phyloP scores from a whole-genome alignment of 2,797 vertebrate species.

The Sebastes nivosus region DNA sequence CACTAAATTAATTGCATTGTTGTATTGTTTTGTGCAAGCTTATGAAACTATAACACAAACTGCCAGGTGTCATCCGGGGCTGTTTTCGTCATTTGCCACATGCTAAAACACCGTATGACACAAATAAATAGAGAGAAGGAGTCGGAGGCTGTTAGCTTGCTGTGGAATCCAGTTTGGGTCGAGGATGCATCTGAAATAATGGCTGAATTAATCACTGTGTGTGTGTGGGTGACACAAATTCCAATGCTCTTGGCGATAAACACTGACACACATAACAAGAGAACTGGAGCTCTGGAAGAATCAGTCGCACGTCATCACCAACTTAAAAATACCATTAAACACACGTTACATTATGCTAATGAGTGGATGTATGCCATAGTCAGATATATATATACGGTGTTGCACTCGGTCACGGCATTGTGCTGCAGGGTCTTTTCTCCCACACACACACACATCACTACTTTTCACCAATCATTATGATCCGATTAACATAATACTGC shows the following conservation, averaged over 20 bases:
- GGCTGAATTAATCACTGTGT: slow-evolving; percentile 31
- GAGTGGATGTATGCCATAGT: neutral
- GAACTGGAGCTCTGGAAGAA: neutral
- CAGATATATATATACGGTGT: neutral
- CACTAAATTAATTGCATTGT: slow-evolving; percentile 3
- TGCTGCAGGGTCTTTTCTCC: slow-evolving; percentile 6
- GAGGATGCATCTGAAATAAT: slow-evolving; percentile 26
- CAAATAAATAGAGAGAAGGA: slow-evolving; percentile 35
- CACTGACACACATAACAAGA: neutral
- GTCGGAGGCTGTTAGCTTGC: slow-evolving; percentile 2
- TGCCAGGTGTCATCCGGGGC: slow-evolving; percentile 33
- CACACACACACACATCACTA: neutral
- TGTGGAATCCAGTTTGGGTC: slow-evolving; percentile 18
- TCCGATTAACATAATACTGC: slow-evolving; percentile 41
- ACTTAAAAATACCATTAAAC: neutral
- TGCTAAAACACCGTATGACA: slow-evolving; percentile 9
- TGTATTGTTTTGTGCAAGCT: slow-evolving; percentile 5
- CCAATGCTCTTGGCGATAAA: slow-evolving; percentile 25
- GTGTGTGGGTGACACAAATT: slow-evolving; percentile 37
- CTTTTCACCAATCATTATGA: slow-evolving; percentile 24
- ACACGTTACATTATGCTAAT: neutral
- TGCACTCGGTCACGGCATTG: neutral
- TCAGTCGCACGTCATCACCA: neutral
- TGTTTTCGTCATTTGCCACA: slow-evolving; percentile 15
- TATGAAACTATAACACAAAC: slow-evolving; percentile 10